Base-by-base conservation (phyloP, 2,797 vertebrate species). In the Sebastes steindachneri region DNA sequence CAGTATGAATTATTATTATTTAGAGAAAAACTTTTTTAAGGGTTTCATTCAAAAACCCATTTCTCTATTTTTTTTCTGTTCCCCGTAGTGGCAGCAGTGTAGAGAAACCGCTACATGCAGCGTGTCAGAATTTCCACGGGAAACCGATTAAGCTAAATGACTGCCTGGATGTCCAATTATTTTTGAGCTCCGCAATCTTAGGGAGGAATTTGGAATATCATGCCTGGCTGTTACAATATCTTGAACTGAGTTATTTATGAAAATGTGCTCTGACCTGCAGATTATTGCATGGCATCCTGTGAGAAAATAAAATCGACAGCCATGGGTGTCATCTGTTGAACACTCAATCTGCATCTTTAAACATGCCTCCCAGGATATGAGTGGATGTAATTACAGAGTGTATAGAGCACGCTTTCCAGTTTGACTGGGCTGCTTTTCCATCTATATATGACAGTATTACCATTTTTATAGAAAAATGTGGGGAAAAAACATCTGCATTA, bases 111-210 rank as follows among this genome's bases (percentile, higher is more conserved):
- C 73, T 21, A 37, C 69, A 82, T 85, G 62, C 57, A 33, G 31
- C 45, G 8, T 55, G 86, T 68, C 80, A 78, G 59, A 85, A 60
- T 85, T 92, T 88, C 69, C 79, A 72, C 62, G 5, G 73, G 53
- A 89, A 92, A 86, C 45, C 17, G 71, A 88, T 91, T 86, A 84
- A 81, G 77, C 77, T 80, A 91, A 92, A 92, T 86, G 82, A 82
- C 80, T 87, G 77, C 85, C 75, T 82, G 80, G 59, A 82, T 91
- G 82, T 86, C 77, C 85, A 89, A 87, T 92, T 90, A 87, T 83
- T 86, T 79, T 77, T 82, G 48, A 87, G 85, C 64, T 82, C 57
- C 3, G 51, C 77, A 88, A 79, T 90, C 84, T 82, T 64, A 10
- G 54, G 23, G 35, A 80, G 78, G 72, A 84, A 90, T 89, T 86